Evolutionary conservation across 2,888 invertebrate genomes (phyloP).

Genomic region (Girardia tigrina): DNA sequence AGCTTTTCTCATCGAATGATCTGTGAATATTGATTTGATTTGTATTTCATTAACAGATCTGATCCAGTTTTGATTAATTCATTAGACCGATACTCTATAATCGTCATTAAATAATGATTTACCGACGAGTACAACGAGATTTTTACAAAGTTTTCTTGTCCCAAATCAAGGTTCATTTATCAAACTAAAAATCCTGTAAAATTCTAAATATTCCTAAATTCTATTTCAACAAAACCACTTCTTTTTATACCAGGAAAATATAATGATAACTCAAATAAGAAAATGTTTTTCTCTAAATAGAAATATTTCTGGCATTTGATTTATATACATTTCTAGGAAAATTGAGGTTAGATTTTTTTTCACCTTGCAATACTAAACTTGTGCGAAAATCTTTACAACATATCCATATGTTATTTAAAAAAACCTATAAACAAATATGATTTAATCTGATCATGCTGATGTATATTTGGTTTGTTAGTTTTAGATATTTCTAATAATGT

Average conservation of each 20-base stretch:
- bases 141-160: too few species aligned
- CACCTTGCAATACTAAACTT: too few species aligned
- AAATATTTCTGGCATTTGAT: conserved; percentile 13
- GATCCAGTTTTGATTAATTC: not conserved
- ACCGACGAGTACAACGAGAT: too few species aligned
- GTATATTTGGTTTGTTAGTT: conserved; percentile 12
- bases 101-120: too few species aligned
- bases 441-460: conserved; percentile 23
- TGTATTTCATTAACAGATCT: not conserved
- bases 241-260: too few species aligned
- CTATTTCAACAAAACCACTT: too few species aligned
- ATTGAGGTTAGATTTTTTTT: too few species aligned
- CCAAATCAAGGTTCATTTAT: too few species aligned
- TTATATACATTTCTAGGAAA: not conserved
- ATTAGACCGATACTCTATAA: too few species aligned
- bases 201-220: too few species aligned
- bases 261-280: too few species aligned
- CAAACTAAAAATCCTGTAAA: too few species aligned
- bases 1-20: not conserved
- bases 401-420: not conserved
- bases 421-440: not conserved
- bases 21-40: conserved; percentile 17
- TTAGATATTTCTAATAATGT: conserved; percentile 17
- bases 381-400: not conserved
- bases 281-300: not conserved